A percentile compares a stretch with the other conserved stretches of the same genome.
These are phyloP conservation scores for Bungarus multicinctus DNA, from an alignment of 2,113 vertebrate species.

Conservation along the genomic window DNA sequence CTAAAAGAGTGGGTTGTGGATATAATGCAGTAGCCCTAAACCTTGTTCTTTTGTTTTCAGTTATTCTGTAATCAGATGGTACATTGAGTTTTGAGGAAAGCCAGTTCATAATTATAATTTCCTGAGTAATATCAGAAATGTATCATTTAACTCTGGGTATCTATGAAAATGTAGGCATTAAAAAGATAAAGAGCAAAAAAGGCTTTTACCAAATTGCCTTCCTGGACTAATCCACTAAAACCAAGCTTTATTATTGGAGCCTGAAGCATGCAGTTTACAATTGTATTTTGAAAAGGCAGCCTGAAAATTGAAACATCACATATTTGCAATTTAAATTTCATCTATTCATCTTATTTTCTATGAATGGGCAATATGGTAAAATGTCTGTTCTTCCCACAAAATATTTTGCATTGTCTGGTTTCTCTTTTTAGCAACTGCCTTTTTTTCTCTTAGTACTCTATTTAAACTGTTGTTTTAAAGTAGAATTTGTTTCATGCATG, in stretches of 20 bases:
- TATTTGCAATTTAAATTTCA: slow-evolving; percentile 32
- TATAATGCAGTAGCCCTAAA: not conserved
- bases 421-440: not conserved
- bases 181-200: not conserved
- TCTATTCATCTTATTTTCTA: slow-evolving; percentile 11
- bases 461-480: not conserved
- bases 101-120: not conserved
- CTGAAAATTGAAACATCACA: slow-evolving; percentile 12
- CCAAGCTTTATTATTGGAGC: not conserved
- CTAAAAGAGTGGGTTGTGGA: not conserved
- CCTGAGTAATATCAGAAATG: not conserved
- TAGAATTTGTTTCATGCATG: slow-evolving; percentile 4
- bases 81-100: not conserved
- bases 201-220: not conserved
- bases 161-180: not conserved
- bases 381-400: slow-evolving; percentile 2
- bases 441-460: not conserved
- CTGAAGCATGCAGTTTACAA: not conserved
- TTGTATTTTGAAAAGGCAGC: slow-evolving; percentile 9
- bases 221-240: not conserved
- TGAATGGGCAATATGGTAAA: slow-evolving; percentile 11
- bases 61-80: not conserved
- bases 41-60: not conserved
- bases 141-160: not conserved
- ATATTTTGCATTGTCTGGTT: not conserved